Conservation (phyloP, 2,113 vertebrate species). For the Henicopernis longicauda region DNA sequence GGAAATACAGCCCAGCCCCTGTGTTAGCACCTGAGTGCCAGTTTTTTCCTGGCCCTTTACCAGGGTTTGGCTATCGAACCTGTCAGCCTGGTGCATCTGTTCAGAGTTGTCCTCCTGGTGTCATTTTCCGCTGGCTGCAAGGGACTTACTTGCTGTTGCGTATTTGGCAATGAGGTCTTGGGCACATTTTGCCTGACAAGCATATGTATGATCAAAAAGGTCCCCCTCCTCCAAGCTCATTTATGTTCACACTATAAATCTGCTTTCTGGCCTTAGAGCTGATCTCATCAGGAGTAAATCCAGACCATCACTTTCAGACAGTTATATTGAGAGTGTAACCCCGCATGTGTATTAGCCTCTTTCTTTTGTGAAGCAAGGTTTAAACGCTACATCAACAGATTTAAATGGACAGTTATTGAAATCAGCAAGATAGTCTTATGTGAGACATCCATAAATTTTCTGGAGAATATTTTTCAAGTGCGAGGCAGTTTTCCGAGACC, state of each 20-base stretch:
- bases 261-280: constrained; percentile 65
- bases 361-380: constrained; percentile 65
- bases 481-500: constrained; percentile 14
- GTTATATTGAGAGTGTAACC: constrained; percentile 73
- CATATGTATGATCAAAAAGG: constrained; percentile 72
- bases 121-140: constrained; percentile 21
- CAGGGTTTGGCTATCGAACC: background rate
- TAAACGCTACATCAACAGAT: constrained; percentile 68
- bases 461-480: constrained; percentile 45
- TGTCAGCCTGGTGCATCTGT: background rate
- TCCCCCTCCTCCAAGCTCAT: constrained; percentile 45
- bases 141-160: constrained; percentile 14
- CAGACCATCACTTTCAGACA: constrained; percentile 67
- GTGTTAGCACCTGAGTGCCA: background rate
- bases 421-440: constrained; percentile 67
- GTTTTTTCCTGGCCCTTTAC: background rate
- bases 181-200: constrained; percentile 71
- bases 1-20: background rate
- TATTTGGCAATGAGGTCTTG: constrained; percentile 61
- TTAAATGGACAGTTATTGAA: constrained; percentile 70
- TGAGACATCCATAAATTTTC: constrained; percentile 58
- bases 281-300: constrained; percentile 75
- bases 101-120: constrained; percentile 17
- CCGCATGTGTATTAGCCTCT: constrained; percentile 55
- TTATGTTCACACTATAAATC: constrained; percentile 72